phyloP scores from a whole-genome alignment of 2,113 vertebrate species.

The Grantiella picta region DNA sequence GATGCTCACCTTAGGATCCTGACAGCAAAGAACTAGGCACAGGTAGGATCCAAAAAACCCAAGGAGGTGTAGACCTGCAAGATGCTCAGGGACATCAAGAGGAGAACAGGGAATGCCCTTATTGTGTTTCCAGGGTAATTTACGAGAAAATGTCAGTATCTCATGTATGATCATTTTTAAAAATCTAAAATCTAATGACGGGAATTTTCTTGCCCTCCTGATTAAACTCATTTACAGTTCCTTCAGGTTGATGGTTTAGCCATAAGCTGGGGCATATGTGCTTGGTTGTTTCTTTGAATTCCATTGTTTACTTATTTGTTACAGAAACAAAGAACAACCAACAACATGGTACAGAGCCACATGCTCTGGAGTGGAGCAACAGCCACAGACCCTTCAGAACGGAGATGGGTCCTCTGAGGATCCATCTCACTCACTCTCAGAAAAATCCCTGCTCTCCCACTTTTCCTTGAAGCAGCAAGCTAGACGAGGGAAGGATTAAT shows the following conservation, averaged over 20 bases:
- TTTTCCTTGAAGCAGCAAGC: slow-evolving; percentile 22
- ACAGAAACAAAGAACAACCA: background rate
- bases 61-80: background rate
- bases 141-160: background rate
- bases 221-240: background rate
- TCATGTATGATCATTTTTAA: background rate
- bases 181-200: background rate
- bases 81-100: background rate
- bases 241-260: background rate
- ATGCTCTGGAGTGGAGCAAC: background rate
- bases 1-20: background rate
- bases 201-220: background rate
- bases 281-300: background rate
- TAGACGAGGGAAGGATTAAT: slow-evolving; percentile 14
- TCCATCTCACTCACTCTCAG: background rate
- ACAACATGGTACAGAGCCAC: background rate
- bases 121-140: background rate
- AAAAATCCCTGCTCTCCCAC: slow-evolving; percentile 3
- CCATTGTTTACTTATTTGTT: background rate
- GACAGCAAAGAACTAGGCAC: background rate
- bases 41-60: background rate
- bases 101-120: background rate
- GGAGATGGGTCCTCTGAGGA: background rate
- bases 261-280: background rate
- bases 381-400: background rate